Evolutionary conservation across 2,113 vertebrate species (phyloP), one percentile per base, ranked within the genome.

Genomic region (Rhinichthys klamathensis): DNA sequence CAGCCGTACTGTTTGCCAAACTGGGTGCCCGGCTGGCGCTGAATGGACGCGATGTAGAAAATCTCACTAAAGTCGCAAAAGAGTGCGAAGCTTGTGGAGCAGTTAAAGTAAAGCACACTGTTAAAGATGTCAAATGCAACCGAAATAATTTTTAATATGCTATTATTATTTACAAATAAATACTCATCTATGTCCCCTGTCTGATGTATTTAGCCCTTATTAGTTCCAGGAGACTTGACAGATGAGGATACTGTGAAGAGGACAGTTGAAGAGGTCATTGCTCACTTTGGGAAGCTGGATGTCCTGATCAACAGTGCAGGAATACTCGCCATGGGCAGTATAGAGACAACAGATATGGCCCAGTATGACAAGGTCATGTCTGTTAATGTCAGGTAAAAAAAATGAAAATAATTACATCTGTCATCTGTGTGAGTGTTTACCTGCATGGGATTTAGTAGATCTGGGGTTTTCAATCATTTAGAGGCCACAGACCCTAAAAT

Each of bases 321-420:
- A 2, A 94, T 96, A 84, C 88, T 96, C 60, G 90, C 92, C 32
- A 93, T 95, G 94, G 95, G 95, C 81, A 91, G 89, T 76, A 94
- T 96, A 51, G 95, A 96, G 91, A 95, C 93, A 1, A 85, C 93
- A 0, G 90, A 93, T 81, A 83, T 96, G 80, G 89, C 90, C 38
- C 94, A 96, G 89, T 96, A 93, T 61, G 95, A 96, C 90, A 93
- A 87, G 30, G 87, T 95, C 88, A 96, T 96, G 95, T 92, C 94
- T 41, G 80, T 95, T 83, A 96, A 96, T 10, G 94, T 95, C 82
- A 95, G 95, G 95, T 96, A 87, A 69, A 16, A 90, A 35, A 32
- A 32, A 32, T 1, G 2, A 30, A 30, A 32, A 32, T 32, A 32
- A 4, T 35, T 0, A 1, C 38, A 41, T 41, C 7, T 41, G 38